Conservation (phyloP, 2,797 vertebrate species). For the Danio kyathit region DNA sequence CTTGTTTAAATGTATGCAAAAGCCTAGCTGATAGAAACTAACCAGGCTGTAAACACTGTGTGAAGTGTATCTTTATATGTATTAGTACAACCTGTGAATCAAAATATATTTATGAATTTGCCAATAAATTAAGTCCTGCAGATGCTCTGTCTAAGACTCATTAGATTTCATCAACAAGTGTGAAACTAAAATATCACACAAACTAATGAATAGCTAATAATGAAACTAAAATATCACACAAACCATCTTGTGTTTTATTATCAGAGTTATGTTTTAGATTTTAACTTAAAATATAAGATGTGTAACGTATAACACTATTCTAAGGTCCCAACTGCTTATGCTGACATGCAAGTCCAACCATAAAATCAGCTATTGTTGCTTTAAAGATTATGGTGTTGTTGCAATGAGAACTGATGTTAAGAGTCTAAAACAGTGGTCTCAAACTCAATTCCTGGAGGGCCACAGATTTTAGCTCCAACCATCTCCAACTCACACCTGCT, state of each 20-base stretch:
- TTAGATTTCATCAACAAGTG: not conserved
- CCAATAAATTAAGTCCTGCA: not conserved
- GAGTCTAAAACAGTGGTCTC: too few species aligned
- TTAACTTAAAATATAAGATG: not conserved
- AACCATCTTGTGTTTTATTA: not conserved
- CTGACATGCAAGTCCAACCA: not conserved
- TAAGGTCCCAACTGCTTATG: not conserved
- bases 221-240: not conserved
- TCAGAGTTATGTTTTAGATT: not conserved
- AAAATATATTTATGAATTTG: too few species aligned
- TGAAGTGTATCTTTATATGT: not conserved
- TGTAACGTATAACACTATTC: not conserved
- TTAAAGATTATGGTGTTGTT: not conserved
- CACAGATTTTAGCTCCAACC: too few species aligned
- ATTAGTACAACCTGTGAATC: not conserved
- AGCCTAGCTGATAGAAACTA: not conserved
- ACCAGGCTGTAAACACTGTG: not conserved
- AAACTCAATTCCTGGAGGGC: too few species aligned
- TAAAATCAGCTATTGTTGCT: not conserved
- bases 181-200: not conserved
- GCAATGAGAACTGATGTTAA: not conserved
- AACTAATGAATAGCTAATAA: too few species aligned
- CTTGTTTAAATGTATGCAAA: not conserved
- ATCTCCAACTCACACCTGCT: too few species aligned
- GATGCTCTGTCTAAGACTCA: not conserved